Percentiles rank a stretch among this genome's conserved stretches.
phyloP scores from a whole-genome alignment of 2,113 vertebrate genomes.

The Copsychus sechellarum region DNA sequence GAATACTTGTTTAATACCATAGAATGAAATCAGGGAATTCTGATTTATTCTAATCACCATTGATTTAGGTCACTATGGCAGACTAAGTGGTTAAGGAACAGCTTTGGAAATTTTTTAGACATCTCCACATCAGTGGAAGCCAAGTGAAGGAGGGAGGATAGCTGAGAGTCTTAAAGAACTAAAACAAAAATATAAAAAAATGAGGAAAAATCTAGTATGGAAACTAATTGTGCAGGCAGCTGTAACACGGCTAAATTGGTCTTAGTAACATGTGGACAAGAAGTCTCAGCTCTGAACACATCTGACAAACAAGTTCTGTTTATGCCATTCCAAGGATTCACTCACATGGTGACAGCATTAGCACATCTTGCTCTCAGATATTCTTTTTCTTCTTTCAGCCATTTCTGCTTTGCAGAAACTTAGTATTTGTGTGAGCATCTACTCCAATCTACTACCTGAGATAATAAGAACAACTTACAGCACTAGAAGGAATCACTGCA shows the following conservation, averaged over 20 bases:
- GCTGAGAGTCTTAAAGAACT: neutral
- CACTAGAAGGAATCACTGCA: neutral
- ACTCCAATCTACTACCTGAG: neutral
- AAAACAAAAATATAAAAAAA: neutral
- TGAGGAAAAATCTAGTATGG: neutral
- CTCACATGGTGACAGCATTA: neutral
- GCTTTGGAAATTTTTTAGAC: neutral
- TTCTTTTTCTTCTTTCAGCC: neutral
- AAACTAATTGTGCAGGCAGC: neutral
- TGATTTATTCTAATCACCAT: neutral
- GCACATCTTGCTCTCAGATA: neutral
- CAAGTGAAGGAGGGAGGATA: neutral
- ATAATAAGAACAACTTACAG: neutral
- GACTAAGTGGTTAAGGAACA: neutral
- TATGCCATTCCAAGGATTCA: neutral
- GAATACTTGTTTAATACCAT: neutral
- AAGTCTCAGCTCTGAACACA: neutral
- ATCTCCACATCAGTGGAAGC: neutral
- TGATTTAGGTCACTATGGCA: neutral
- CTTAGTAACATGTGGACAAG: neutral
- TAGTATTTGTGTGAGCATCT: neutral
- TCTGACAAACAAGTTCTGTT: neutral
- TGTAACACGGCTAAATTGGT: neutral
- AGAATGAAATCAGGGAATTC: neutral
- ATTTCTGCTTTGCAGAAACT: neutral